Base-by-base conservation (phyloP, 2,797 vertebrate genomes). In the Allobates femoralis region DNA sequence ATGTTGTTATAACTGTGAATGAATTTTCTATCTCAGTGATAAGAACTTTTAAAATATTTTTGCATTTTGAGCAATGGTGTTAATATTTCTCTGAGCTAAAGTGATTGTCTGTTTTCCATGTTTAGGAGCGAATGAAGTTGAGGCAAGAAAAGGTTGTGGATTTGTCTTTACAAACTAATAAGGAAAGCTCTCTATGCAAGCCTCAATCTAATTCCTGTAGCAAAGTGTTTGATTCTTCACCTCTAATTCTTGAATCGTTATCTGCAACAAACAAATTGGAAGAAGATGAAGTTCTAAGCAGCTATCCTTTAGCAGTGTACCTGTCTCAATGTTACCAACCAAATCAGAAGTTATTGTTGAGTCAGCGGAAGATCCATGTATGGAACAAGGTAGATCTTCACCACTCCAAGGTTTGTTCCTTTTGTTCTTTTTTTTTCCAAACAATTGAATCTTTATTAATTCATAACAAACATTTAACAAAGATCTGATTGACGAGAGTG, bases 61-160 rank as follows among this genome's bases (percentile, higher is more conserved):
- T 64, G 26, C 16, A 26, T 64, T 69, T 34, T 67, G 51, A 53
- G 8, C 51, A 18, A 15, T 18, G 14, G 3, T 55, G 32, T 53
- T 34, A 23, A 15, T 7, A 5, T 60, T 34, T 71, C 11, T 71
- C 67, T n/a, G n/a, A 34, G 3, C 26, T 41, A 2, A 41, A 12
- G n/a, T 0, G 12, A 46, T 66, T 51, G 16, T 34, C 21, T 26
- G 73, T 88, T 19, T 87, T 30, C 51, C 67, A 16, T n/a, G 75
- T 86, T 28, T 34, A 99, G 97, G 98, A 99, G 93, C 96, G 96
- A 58, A 89, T 99, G 86, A 99, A 99, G 91, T 96, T 94, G 7
- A 96, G 92, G 78, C 97, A 98, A 60, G 97, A 97, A 90, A 99
- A 98, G 86, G 90, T 92, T 23, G 94, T 95, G 18, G 98, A 97